Percentiles rank a stretch among this genome's conserved stretches.
Conservation (phyloP, 2,113 vertebrate species). For the Taurulus bubalis region DNA sequence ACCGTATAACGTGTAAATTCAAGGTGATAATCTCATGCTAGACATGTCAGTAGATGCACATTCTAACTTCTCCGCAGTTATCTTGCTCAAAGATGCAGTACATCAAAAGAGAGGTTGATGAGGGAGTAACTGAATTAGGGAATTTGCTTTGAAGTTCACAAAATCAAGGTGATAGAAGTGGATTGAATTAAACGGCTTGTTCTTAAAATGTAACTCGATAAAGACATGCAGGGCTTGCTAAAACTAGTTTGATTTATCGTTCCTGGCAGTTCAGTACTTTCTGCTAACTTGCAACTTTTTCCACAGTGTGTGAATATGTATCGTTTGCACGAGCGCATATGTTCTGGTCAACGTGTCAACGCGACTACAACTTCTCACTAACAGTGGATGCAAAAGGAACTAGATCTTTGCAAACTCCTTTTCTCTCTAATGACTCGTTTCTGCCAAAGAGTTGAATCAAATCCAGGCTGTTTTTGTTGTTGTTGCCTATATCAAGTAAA, state of each 20-base stretch:
- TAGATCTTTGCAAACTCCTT: not conserved
- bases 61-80: not conserved
- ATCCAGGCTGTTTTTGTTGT: slow-evolving; percentile 10
- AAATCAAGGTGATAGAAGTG: not conserved
- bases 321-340: not conserved
- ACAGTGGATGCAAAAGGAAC: not conserved
- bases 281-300: not conserved
- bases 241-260: not conserved
- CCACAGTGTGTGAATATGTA: not conserved
- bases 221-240: not conserved
- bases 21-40: not conserved
- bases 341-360: not conserved
- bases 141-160: not conserved
- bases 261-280: not conserved
- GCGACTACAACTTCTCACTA: not conserved
- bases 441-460: slow-evolving; percentile 1
- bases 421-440: not conserved
- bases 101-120: not conserved
- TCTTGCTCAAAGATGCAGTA: not conserved
- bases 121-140: not conserved
- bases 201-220: not conserved
- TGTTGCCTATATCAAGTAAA: slow-evolving; percentile 6
- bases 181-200: not conserved
- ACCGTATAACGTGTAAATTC: not conserved
- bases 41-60: not conserved